These are phyloP conservation scores for Leptobrachium leishanense DNA, from an alignment of 2,113 vertebrate genomes.

Conservation along the genomic window DNA sequence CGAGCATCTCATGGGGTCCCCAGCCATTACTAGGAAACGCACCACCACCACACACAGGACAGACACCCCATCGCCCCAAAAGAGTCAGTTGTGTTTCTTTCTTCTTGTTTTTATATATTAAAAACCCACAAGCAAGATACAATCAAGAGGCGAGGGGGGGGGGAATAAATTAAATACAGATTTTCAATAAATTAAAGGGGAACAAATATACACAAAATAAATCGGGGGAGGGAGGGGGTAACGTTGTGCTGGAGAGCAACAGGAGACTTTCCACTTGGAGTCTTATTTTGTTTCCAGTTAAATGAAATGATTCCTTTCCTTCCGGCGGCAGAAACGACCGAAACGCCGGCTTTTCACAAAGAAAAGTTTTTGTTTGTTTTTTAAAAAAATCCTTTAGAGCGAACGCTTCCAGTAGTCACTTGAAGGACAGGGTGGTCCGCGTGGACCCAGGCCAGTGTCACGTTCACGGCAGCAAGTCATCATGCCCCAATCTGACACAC, in stretches of 20 bases:
- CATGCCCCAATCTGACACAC: not conserved
- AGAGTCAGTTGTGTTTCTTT: not conserved
- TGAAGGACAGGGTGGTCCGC: not conserved
- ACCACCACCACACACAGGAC: not conserved
- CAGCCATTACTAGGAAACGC: not conserved
- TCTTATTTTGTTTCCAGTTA: conserved; percentile 13
- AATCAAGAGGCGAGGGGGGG: not conserved
- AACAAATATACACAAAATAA: conserved; percentile 36
- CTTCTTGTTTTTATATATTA: conserved; percentile 11
- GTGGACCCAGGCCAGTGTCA: not conserved
- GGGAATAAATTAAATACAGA: conserved; percentile 44
- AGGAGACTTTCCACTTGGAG: not conserved
- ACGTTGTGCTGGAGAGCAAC: conserved; percentile 42
- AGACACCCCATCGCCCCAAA: not conserved
- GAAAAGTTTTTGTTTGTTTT: not conserved
- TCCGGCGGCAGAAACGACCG: conserved; percentile 29
- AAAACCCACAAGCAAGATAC: conserved; percentile 31
- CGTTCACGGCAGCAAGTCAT: too few species aligned
- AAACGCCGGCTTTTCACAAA: conserved; percentile 2
- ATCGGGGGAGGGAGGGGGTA: not conserved
- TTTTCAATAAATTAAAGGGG: conserved; percentile 45
- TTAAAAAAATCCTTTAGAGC: not conserved
- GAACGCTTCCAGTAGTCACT: not conserved
- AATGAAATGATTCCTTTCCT: conserved; percentile 11
- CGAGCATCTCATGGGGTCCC: not conserved